Evolutionary conservation across 2,888 invertebrate species (phyloP).

Genomic region (Polydesmus complanatus): DNA sequence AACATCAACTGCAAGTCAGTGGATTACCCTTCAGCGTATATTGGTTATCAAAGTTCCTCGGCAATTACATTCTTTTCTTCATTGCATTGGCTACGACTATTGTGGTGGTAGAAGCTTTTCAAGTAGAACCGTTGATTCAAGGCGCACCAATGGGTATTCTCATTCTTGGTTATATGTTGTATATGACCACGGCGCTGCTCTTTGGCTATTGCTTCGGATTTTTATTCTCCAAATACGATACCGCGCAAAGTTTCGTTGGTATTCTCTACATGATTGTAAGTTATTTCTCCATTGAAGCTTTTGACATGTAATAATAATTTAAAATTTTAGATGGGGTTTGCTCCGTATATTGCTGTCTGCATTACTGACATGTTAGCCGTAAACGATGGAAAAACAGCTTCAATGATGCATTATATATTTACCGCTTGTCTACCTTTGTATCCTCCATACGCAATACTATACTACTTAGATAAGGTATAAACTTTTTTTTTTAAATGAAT

Average conservation of each 20-base stretch:
- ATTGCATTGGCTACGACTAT: constrained; percentile 55
- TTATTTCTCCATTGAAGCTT: constrained; percentile 47
- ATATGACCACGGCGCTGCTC: constrained; percentile 59
- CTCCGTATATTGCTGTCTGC: constrained; percentile 59
- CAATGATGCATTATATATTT: constrained; percentile 55
- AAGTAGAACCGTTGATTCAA: constrained; percentile 22
- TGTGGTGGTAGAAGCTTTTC: constrained; percentile 44
- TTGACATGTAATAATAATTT: constrained; percentile 37
- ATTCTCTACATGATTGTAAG: constrained; percentile 27
- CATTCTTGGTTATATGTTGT: constrained; percentile 36
- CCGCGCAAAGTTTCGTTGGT: constrained; percentile 53
- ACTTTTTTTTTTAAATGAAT: constrained; percentile 12
- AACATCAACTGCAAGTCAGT: constrained; percentile 67
- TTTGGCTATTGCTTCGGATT: constrained; percentile 64
- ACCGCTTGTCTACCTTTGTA: constrained; percentile 64
- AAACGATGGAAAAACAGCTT: constrained; percentile 37
- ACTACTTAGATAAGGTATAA: constrained; percentile 64
- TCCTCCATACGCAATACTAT: constrained; percentile 65
- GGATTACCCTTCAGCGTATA: constrained; percentile 52
- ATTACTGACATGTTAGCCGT: constrained; percentile 46
- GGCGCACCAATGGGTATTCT: constrained; percentile 26
- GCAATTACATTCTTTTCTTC: constrained; percentile 60
- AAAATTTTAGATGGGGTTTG: constrained; percentile 41
- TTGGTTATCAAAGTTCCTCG: constrained; percentile 38
- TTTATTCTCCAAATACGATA: constrained; percentile 66